Percentiles rank a stretch among this genome's conserved stretches.
These are phyloP conservation scores for Xenops minutus DNA, from an alignment of 2,797 vertebrate species.

Conservation along the genomic window DNA sequence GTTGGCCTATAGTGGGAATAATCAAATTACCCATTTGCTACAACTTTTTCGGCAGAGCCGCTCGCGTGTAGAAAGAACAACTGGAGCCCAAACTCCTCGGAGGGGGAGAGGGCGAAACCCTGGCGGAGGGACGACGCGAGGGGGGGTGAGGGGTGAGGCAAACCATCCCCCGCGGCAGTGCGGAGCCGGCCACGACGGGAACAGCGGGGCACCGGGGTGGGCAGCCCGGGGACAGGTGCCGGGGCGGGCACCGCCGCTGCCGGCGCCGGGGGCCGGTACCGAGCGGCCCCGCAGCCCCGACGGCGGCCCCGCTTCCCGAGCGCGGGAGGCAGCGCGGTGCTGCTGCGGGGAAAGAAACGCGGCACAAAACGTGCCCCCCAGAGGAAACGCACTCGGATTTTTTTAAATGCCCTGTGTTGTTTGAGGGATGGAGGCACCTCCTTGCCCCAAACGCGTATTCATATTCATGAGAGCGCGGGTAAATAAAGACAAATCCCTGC, in stretches of 20 bases:
- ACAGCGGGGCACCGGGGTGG: not conserved
- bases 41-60: conserved; percentile 87
- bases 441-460: conserved; percentile 69
- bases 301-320: not conserved
- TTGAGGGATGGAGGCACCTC: conserved; percentile 48
- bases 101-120: not conserved
- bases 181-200: not conserved
- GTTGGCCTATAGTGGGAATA: conserved; percentile 96
- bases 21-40: conserved; percentile 98
- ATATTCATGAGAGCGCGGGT: conserved; percentile 79
- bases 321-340: not conserved
- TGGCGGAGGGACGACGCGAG: not conserved
- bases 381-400: not conserved
- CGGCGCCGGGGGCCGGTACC: too few relatives aligned
- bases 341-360: not conserved
- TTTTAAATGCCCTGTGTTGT: conserved; percentile 17
- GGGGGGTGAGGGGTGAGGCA: not conserved
- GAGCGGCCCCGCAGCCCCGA: not conserved
- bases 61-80: conserved; percentile 91
- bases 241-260: not conserved
- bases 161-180: not conserved
- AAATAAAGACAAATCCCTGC: conserved; percentile 77
- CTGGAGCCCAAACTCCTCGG: conserved; percentile 78
- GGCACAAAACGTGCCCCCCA: not conserved
- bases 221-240: not conserved